Conservation (phyloP, 2,113 vertebrate genomes). For the Aphyosemion australe region DNA sequence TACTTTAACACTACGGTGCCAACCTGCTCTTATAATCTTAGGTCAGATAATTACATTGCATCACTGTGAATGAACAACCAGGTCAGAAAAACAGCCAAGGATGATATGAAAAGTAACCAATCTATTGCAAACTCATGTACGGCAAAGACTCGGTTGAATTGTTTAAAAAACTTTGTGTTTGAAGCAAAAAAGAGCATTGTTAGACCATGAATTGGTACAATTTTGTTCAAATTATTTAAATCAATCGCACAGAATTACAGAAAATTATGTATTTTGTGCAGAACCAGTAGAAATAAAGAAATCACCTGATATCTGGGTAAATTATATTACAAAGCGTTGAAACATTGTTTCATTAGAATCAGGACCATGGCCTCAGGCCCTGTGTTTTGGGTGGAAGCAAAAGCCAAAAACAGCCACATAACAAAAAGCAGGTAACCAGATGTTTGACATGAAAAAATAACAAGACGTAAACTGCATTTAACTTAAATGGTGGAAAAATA, state of each 20-base stretch:
- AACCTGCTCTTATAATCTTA: constrained; percentile 48
- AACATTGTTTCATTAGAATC: background rate
- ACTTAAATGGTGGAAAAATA: too few relatives aligned
- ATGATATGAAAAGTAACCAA: background rate
- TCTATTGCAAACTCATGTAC: background rate
- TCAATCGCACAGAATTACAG: background rate
- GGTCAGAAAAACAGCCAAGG: background rate
- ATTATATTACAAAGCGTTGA: background rate
- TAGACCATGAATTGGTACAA: background rate
- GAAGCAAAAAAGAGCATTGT: too few relatives aligned
- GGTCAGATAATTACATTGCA: constrained; percentile 45
- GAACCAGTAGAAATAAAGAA: background rate
- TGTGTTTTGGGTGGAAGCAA: background rate
- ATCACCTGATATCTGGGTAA: background rate
- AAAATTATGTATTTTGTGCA: background rate
- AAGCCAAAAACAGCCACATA: background rate
- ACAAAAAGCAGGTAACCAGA: background rate
- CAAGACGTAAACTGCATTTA: background rate
- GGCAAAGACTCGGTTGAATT: too few relatives aligned
- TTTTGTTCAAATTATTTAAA: background rate
- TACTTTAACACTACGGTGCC: constrained; percentile 19
- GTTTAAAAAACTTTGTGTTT: too few relatives aligned
- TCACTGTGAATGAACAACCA: constrained; percentile 48
- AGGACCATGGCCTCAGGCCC: background rate
- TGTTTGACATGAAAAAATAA: too few relatives aligned